Evolutionary conservation across 1,140 invertebrate species (phyloP), one percentile per base, ranked within the genome.

Genomic region (Amphibalanus amphitrite): DNA sequence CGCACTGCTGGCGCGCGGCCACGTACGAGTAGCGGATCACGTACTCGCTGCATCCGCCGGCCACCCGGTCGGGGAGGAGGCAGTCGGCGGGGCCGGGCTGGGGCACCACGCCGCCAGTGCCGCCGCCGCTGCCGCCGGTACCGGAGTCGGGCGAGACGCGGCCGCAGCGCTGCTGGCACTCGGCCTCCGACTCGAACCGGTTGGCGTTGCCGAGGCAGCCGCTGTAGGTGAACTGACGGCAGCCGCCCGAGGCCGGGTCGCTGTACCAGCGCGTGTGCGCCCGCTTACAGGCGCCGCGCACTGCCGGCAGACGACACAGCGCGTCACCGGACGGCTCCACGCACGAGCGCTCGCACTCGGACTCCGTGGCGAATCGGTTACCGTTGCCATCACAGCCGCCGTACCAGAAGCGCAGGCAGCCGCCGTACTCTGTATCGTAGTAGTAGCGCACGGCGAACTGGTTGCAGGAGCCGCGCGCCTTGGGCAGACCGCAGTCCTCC

Each of bases 321-420:
- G 38, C 38, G 38, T n/a, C n/a, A n/a, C n/a, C n/a, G n/a, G n/a
- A n/a, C n/a, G n/a, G n/a, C n/a, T n/a, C n/a, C n/a, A n/a, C 38
- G 17, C 38, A 38, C 6, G 6, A 38, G 38, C 38, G 38, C 38
- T 38, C 6, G 6, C 38, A 38, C 38, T 6, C 6, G 0, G 85
- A 85, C 77, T 93, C 91, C 92, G 74, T 23, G 67, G 13, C 84
- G 81, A 97, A 98, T 6, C 89, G 82, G 80, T 97, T 95, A 4
- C 84, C 87, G 78, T 97, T 98, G 65, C 95, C 94, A 0, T 90
- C 90, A 79, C 93, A 96, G 33, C 94, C 93, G 30, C 94, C 92
- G 79, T 95, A 97, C 91, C 92, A 96, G 82, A 97, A 98, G 69
- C 91, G 83, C 0, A 89, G 88, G 78, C 95, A 97, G 25, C 89